Evolutionary conservation across 2,797 vertebrate genomes (phyloP).

Genomic region (Chanos chanos): DNA sequence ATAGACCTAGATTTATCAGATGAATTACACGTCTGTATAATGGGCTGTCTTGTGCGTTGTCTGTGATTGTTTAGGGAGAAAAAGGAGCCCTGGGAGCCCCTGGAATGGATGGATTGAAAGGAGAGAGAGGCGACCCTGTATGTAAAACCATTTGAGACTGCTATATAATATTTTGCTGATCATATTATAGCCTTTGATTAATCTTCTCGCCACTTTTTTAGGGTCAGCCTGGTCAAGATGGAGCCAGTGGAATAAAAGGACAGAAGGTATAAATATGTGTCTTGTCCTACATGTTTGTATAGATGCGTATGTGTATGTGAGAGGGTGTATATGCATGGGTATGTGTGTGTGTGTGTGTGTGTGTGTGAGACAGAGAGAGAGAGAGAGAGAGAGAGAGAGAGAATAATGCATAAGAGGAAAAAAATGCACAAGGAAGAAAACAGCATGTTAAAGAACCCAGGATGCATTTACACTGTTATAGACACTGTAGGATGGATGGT

Average conservation of each 20-base stretch:
- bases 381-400: too few species aligned
- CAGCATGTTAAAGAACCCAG: too few species aligned
- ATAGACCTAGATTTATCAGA: not conserved
- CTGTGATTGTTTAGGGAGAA: slow-evolving; percentile 64
- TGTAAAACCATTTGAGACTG: too few species aligned
- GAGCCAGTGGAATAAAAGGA: slow-evolving; percentile 70
- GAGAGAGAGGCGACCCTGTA: slow-evolving; percentile 80
- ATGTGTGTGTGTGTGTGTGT: not conserved
- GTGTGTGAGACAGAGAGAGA: not conserved
- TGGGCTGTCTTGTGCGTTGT: not conserved
- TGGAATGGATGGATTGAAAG: slow-evolving; percentile 67
- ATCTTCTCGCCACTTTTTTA: slow-evolving; percentile 55
- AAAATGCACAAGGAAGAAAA: too few species aligned
- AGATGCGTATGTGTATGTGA: slow-evolving; percentile 10
- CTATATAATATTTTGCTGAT: too few species aligned
- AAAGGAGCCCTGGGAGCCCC: slow-evolving; percentile 68
- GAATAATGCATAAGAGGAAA: too few species aligned
- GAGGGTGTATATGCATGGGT: not conserved
- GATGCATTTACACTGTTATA: too few species aligned
- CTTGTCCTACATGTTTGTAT: slow-evolving; percentile 49
- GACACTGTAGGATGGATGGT: not conserved
- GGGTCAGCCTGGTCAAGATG: slow-evolving; percentile 70
- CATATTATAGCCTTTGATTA: too few species aligned
- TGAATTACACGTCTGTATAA: not conserved
- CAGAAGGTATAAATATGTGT: too few species aligned